Evolutionary conservation across 2,113 vertebrate species (phyloP).

Genomic region (Podilymbus podiceps): DNA sequence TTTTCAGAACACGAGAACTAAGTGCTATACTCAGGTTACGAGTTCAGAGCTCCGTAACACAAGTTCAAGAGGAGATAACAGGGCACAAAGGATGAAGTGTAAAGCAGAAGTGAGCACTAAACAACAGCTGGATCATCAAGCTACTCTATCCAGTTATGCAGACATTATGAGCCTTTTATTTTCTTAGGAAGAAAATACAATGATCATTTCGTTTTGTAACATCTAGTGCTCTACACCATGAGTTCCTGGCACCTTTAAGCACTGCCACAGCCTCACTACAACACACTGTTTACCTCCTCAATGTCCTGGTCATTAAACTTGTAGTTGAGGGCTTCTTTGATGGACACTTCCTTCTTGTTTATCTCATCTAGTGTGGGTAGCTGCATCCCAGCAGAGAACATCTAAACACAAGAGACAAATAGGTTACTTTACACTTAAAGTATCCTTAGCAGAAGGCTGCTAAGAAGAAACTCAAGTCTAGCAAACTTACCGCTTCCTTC

Average conservation of each 20-base stretch:
- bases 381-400: conserved; percentile 95
- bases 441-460: background rate
- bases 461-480: background rate
- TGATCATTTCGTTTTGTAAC: background rate
- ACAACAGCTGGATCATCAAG: background rate
- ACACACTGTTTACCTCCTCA: conserved; percentile 81
- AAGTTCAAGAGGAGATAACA: background rate
- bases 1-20: background rate
- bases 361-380: conserved; percentile 97
- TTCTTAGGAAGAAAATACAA: background rate
- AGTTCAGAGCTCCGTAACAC: background rate
- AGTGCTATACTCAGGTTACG: background rate
- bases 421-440: background rate
- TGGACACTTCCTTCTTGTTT: conserved; percentile 95
- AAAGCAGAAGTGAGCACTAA: background rate
- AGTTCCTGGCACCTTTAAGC: background rate
- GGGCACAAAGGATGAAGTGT: background rate
- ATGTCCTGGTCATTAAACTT: conserved; percentile 99
- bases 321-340: conserved; percentile 97
- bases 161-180: background rate
- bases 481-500: conserved; percentile 94
- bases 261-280: background rate
- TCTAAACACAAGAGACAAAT: conserved; percentile 73
- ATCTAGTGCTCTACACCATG: background rate
- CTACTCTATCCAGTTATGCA: background rate